These are phyloP conservation scores for Ceraclea dissimilis DNA, from an alignment of 2,888 invertebrate genomes.

Conservation along the genomic window DNA sequence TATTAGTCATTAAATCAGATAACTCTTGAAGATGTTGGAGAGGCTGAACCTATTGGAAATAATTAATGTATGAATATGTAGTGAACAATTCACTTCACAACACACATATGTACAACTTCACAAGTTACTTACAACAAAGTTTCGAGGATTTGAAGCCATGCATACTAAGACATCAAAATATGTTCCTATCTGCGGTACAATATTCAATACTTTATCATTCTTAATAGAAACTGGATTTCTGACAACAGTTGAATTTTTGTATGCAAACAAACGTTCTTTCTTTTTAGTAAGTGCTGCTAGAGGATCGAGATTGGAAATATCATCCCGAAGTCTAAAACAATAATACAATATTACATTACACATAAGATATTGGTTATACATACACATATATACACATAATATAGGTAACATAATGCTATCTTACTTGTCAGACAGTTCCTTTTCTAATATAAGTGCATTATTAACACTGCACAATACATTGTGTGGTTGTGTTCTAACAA, in stretches of 20 bases:
- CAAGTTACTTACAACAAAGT: conserved; percentile 59
- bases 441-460: conserved; percentile 57
- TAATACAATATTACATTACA: too few species aligned
- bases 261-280: conserved; percentile 41
- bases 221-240: neutral
- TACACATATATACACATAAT: too few species aligned
- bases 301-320: conserved; percentile 28
- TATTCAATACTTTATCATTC: neutral
- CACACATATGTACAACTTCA: too few species aligned
- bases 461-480: conserved; percentile 63
- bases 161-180: conserved; percentile 66
- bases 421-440: conserved; percentile 45
- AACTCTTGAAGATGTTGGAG: conserved; percentile 39
- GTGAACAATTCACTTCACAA: too few species aligned
- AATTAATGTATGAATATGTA: too few species aligned
- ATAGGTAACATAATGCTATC: too few species aligned
- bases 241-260: neutral
- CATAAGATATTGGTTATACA: too few species aligned
- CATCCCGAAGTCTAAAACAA: too few species aligned
- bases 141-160: conserved; percentile 69
- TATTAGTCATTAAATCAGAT: conserved; percentile 54
- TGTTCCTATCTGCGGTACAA: conserved; percentile 40
- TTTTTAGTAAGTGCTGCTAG: conserved; percentile 41
- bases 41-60: conserved; percentile 42
- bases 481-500: conserved; percentile 57